Evolutionary conservation across 2,113 vertebrate genomes (phyloP), one percentile per base, ranked within the genome.

Genomic region (Notiomystis cincta): DNA sequence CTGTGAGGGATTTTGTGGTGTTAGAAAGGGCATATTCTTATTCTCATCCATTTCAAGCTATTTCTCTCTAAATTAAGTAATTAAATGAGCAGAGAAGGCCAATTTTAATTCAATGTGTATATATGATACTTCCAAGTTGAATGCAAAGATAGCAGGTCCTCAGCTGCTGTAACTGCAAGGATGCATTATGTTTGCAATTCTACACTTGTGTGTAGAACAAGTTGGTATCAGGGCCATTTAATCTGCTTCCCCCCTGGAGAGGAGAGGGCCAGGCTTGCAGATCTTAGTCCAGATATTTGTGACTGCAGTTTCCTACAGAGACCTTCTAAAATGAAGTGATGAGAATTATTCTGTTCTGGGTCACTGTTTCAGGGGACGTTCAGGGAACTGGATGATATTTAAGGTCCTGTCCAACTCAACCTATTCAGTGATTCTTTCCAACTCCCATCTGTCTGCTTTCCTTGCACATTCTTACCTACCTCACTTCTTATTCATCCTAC

Each of bases 381-480:
- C 44, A 82, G 10, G 33, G n/a, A 37, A 50, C 11, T 33, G 15
- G 60, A 60, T 66, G 28, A 25, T 38, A 14, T 38, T 60, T 38
- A n/a, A 30, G 16, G 24, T 38, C 15, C 33, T 82, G 15, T 24
- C 15, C 28, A 51, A 27, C 0, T 0, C 28, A 58, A 6, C 10
- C 23, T 28, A 8, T 45, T 72, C 0, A 0, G 12, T 35, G 31
- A 50, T 64, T 82, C 37, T 65, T 35, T 86, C 15, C 25, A 60
- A 2, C 21, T 64, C 25, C 7, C 18, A n/a, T 71, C 56, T 57
- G 7, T 75, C 44, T 94, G 30, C 22, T 89, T 91, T 76, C 30
- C 14, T 58, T 86, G 44, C 9, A 35, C 19, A 35, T 35, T 69
- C 48, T 71, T 54, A 27, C 33, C 21, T n/a, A 27, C 30, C 12